These are phyloP conservation scores for Pseudococcus viburni DNA, from an alignment of 2,888 invertebrate genomes.

Conservation along the genomic window DNA sequence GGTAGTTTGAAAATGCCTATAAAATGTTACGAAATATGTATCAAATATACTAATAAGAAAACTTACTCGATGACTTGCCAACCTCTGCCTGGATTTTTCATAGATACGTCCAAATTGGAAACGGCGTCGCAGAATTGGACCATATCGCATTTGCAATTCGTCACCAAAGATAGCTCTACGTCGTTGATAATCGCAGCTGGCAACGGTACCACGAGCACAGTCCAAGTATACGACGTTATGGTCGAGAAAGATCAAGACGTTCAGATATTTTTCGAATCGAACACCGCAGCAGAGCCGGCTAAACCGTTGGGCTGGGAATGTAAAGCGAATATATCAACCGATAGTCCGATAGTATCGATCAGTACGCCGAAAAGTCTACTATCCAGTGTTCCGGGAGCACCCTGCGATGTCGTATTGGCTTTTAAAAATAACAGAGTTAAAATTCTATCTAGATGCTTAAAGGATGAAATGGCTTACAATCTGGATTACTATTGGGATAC, in stretches of 20 bases:
- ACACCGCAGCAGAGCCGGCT: constrained; percentile 33
- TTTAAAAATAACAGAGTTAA: constrained; percentile 67
- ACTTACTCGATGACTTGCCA: constrained; percentile 77
- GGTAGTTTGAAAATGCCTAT: constrained; percentile 80
- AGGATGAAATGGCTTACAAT: constrained; percentile 67
- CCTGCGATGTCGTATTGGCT: constrained; percentile 66
- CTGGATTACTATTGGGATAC: constrained; percentile 67
- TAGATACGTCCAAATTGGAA: constrained; percentile 72
- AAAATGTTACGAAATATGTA: constrained; percentile 80
- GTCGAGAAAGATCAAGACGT: background rate
- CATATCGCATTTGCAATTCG: constrained; percentile 78
- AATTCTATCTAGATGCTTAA: constrained; percentile 65
- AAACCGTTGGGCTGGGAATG: constrained; percentile 67
- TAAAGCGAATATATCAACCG: constrained; percentile 62
- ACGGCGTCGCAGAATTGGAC: constrained; percentile 17
- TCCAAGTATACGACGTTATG: constrained; percentile 85
- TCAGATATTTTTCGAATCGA: constrained; percentile 25
- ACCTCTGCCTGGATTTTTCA: constrained; percentile 82
- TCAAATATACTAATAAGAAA: constrained; percentile 77
- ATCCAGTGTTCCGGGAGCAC: constrained; percentile 60
- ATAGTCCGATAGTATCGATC: constrained; percentile 66
- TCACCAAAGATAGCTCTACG: constrained; percentile 86
- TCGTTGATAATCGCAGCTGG: constrained; percentile 85
- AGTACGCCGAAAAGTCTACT: constrained; percentile 67
- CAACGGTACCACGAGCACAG: constrained; percentile 77